Conservation (phyloP, 2,113 vertebrate genomes). For the Rhinolophus sinicus region DNA sequence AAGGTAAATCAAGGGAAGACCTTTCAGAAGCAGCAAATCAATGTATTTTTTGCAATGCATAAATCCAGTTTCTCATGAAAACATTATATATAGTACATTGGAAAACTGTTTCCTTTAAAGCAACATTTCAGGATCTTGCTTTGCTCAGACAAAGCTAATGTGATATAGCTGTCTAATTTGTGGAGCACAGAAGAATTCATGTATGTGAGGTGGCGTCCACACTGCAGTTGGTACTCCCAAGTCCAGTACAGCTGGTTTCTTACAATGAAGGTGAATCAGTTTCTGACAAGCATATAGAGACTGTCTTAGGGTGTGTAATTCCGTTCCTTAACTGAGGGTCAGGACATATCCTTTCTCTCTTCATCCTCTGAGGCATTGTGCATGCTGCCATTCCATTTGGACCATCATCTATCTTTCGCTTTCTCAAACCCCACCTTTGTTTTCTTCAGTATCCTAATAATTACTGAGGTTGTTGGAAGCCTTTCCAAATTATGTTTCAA, state of each 20-base stretch:
- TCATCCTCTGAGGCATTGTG: not conserved
- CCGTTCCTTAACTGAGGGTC: not conserved
- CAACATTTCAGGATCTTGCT: not conserved
- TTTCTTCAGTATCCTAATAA: not conserved
- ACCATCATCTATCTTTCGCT: not conserved
- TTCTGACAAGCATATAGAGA: not conserved
- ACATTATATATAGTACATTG: not conserved
- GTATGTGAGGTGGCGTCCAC: not conserved
- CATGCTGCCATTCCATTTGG: not conserved
- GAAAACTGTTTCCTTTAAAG: not conserved
- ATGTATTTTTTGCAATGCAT: conserved; percentile 24
- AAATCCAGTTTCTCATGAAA: conserved; percentile 61
- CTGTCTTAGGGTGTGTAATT: not conserved
- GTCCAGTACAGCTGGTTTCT: not conserved
- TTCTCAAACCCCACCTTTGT: not conserved
- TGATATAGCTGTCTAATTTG: not conserved
- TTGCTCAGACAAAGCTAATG: not conserved
- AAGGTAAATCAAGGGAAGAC: conserved; percentile 52
- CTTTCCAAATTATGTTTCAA: not conserved
- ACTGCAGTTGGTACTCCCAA: not conserved
- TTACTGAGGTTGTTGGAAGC: not conserved
- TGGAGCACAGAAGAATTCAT: not conserved
- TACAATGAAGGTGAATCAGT: not conserved
- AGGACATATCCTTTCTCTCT: not conserved
- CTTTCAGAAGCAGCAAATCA: conserved; percentile 31